A percentile compares a stretch with the other conserved stretches of the same genome.
These are phyloP conservation scores for Pristionchus arcanus DNA, from an alignment of 2,888 invertebrate genomes.

Conservation along the genomic window DNA sequence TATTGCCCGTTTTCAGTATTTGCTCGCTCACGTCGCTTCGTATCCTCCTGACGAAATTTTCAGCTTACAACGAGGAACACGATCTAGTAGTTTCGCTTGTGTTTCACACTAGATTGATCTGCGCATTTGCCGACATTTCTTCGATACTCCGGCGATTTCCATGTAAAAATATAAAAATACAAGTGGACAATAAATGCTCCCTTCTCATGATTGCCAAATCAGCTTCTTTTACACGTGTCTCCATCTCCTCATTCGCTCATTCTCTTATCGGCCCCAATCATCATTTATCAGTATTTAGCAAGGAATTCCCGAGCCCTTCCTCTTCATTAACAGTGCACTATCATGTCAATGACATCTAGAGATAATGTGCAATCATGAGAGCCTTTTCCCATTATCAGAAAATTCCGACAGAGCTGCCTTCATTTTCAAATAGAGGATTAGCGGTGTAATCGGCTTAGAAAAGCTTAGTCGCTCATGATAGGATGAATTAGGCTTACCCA, in stretches of 20 bases:
- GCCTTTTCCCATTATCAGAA: not conserved
- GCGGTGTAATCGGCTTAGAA: constrained; percentile 22
- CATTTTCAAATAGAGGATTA: not conserved
- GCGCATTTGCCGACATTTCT: no score
- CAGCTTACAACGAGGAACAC: no score
- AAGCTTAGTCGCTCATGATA: not conserved
- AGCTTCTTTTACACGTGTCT: constrained; percentile 14
- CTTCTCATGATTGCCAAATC: not conserved
- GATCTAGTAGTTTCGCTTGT: no score
- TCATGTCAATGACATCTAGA: not conserved
- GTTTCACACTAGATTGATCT: no score
- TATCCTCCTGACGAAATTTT: not conserved
- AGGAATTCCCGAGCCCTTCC: not conserved
- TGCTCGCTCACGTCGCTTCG: not conserved
- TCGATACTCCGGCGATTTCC: no score
- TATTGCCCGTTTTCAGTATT: not conserved
- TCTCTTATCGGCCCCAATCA: not conserved
- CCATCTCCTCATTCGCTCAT: not conserved
- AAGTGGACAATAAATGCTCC: not conserved
- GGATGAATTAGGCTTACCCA: not conserved
- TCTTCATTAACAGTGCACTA: not conserved
- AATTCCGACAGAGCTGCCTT: not conserved
- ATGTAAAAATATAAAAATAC: no score
- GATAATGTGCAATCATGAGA: not conserved
- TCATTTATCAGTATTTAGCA: not conserved